Evolutionary conservation across 2,113 vertebrate genomes (phyloP), one percentile per base, ranked within the genome.

Genomic region (Clarias magur): DNA sequence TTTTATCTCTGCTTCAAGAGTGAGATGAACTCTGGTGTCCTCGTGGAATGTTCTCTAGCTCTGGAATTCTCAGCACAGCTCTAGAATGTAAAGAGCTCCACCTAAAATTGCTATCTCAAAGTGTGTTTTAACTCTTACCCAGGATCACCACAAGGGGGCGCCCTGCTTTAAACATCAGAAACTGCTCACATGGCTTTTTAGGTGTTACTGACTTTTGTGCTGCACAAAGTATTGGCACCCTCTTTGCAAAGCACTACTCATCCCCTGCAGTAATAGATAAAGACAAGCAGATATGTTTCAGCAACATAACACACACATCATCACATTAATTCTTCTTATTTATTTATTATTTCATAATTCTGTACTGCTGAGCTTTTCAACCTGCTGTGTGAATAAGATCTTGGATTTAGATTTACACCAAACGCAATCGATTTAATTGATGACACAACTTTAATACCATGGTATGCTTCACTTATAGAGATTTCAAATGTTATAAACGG

Each of bases 151-250:
- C 42, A 42, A 42, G 42, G 42, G 42, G 6, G 42, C 6, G 42
- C 42, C 6, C 42, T 42, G 42, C 42, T 42, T 3, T 42, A 42
- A 42, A 42, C 42, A 2, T 6, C 42, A 42, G 42, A 42, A 42
- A 42, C 42, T 42, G 42, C 42, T 6, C 42, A 6, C 42, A 42
- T 7, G 4, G 5, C 42, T 42, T 42, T 42, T 42, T 42, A 6
- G 42, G 42, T 42, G 42, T 42, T 42, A 42, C 42, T 42, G 42
- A 42, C 42, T 42, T 42, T 42, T 42, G 42, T 42, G 6, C 42
- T 42, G 42, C 42, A 42, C 42, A 42, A 42, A 42, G 42, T 42
- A 42, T 16, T 84, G 90, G 48, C 54, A 86, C 89, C 16, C 86
- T 86, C 0, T 48, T 48, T 48, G 6, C 48, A 8, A 48, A 48